Conservation (phyloP, 2,888 invertebrate genomes). For the Euphydryas editha region DNA sequence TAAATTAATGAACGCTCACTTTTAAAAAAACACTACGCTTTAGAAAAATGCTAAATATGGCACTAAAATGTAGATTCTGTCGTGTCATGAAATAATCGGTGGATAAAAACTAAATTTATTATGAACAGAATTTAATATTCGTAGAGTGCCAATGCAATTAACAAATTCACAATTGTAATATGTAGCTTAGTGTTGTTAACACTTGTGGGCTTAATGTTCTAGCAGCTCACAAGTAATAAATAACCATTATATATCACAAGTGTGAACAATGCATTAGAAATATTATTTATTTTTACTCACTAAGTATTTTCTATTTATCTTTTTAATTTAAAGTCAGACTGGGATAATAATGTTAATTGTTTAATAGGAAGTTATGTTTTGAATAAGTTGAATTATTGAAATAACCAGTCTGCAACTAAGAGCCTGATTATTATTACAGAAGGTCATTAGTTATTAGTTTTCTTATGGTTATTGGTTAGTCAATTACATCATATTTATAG, state of each 20-base stretch:
- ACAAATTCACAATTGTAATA: constrained; percentile 19
- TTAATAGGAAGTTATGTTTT: not conserved
- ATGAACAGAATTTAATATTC: constrained; percentile 31
- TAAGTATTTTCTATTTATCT: constrained; percentile 51
- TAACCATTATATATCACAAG: constrained; percentile 9
- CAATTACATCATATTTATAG: constrained; percentile 33
- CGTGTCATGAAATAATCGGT: constrained; percentile 3
- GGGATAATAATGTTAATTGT: constrained; percentile 2
- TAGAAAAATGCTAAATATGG: constrained; percentile 51
- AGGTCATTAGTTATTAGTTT: constrained; percentile 29
- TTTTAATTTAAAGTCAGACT: constrained; percentile 18
- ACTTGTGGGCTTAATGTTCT: constrained; percentile 23
- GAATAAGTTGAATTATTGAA: constrained; percentile 1
- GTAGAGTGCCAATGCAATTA: constrained; percentile 38
- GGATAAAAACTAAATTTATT: constrained; percentile 9
- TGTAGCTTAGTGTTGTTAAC: constrained; percentile 21
- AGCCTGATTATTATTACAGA: constrained; percentile 19
- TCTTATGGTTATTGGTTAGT: constrained; percentile 37
- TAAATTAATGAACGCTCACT: constrained; percentile 61
- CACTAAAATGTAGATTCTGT: constrained; percentile 38
- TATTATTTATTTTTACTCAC: constrained; percentile 54
- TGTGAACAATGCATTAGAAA: constrained; percentile 34
- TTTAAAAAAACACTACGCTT: constrained; percentile 58
- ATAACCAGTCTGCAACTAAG: constrained; percentile 12
- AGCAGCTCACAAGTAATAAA: constrained; percentile 17